Evolutionary conservation across 2,888 invertebrate genomes (phyloP), one percentile per base, ranked within the genome.

Genomic region (Bellardia pandia): DNA sequence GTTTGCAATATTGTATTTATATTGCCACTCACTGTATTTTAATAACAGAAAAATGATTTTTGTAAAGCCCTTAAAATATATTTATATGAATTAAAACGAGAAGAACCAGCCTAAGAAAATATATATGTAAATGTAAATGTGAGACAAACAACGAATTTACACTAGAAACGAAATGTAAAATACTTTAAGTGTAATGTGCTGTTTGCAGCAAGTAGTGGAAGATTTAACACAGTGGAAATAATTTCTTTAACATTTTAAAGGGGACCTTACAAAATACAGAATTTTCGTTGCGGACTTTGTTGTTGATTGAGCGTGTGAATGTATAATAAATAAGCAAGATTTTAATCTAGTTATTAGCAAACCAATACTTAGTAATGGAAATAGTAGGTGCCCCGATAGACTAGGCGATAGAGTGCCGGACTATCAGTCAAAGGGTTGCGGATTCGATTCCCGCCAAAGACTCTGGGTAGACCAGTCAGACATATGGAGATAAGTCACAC

Each of bases 21-120:
- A 14, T 76, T 76, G 7, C 16, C 11, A 68, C 6, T 13, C 78
- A 78, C 78, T 78, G 78, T 69, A 40, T 37, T 16, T 81, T 78
- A 86, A 82, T 78, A 86, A 86, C 69, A 75, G 71, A 66, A 83
- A 83, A 83, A 86, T 83, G 76, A 80, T 79, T 86, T 86, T 83
- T 83, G 64, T 72, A 83, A 83, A 83, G 72, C 76, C 75, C 83
- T 83, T 76, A 86, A 86, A 72, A 80, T 76, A 80, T 71, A 76
- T 83, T 83, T 86, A 66, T 83, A 68, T 81, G 77, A 56, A 76
- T 83, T 82, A 62, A 74, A 82, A 51, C 2, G 42, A 80, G 58
- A 68, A 76, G 37, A 58, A 66, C 14, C 7, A 9, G 51, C 23
- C 62, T 6, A 16, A 68, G 6, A 40, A 51, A 68, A 37, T 56